Conservation (phyloP, 2,888 invertebrate genomes). For the Corythucha ciliata region DNA sequence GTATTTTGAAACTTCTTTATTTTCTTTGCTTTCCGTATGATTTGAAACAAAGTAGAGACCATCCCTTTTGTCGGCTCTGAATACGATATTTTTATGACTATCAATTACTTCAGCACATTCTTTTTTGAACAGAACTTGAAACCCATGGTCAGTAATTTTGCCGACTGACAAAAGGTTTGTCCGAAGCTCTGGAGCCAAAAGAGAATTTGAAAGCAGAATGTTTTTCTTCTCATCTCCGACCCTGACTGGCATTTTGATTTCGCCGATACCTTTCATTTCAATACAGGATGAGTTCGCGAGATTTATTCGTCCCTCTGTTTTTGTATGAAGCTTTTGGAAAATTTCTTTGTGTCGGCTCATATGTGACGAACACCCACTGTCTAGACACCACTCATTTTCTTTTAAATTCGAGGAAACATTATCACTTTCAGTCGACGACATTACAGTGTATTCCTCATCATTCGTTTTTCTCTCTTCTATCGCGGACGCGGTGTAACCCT, state of each 20-base stretch:
- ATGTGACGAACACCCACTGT: no score
- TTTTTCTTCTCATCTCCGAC: neutral
- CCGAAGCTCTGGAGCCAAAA: constrained; percentile 6
- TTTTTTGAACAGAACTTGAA: neutral
- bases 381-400: no score
- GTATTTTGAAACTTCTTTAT: no score
- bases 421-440: no score
- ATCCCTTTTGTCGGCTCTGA: neutral
- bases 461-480: no score
- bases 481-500: no score
- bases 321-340: no score
- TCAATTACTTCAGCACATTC: neutral
- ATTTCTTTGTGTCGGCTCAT: no score
- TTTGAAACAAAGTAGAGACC: constrained; percentile 2
- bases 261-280: neutral
- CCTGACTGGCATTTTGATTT: neutral
- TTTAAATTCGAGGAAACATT: no score
- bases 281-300: neutral
- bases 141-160: constrained; percentile 11
- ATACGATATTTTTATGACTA: neutral
- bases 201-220: neutral
- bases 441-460: no score
- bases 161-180: constrained; percentile 12
- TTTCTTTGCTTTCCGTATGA: no score
- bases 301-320: neutral